Evolutionary conservation across 2,113 vertebrate species (phyloP).

Genomic region (Brienomyrus brachyistius): DNA sequence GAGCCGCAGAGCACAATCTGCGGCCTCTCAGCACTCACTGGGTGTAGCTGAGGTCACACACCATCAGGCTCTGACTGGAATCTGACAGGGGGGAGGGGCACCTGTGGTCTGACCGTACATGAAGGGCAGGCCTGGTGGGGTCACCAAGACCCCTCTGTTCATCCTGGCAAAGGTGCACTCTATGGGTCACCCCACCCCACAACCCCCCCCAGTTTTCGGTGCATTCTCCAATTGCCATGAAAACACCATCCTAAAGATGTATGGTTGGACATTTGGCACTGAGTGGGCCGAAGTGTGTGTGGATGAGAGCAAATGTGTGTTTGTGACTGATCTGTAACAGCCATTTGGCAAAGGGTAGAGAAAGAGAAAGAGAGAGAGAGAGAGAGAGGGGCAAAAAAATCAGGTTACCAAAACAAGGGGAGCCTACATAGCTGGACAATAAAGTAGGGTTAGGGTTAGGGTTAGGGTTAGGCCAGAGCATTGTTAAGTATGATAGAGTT

Average conservation of each 20-base stretch:
- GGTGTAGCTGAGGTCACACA: not conserved
- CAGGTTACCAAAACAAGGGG: conserved; percentile 51
- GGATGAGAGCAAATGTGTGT: no score
- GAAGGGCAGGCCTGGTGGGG: not conserved
- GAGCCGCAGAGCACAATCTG: not conserved
- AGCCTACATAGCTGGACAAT: conserved; percentile 58
- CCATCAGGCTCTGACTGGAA: not conserved
- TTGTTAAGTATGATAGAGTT: conserved; percentile 63
- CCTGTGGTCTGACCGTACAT: not conserved
- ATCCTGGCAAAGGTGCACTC: not conserved
- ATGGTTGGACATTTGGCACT: not conserved
- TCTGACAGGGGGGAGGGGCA: not conserved
- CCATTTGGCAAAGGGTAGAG: not conserved
- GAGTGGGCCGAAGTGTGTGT: no score
- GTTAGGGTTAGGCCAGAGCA: conserved; percentile 42
- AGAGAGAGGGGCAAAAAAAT: conserved; percentile 19
- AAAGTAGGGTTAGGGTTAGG: conserved; percentile 43
- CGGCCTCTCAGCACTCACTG: not conserved
- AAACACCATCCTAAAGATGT: not conserved
- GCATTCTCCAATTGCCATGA: not conserved
- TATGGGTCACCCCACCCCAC: not conserved
- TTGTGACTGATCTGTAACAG: not conserved
- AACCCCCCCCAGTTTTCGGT: not conserved
- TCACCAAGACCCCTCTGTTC: not conserved
- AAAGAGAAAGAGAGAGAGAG: not conserved